phyloP scores from a whole-genome alignment of 2,888 invertebrate genomes.

The Bombylius discolor region DNA sequence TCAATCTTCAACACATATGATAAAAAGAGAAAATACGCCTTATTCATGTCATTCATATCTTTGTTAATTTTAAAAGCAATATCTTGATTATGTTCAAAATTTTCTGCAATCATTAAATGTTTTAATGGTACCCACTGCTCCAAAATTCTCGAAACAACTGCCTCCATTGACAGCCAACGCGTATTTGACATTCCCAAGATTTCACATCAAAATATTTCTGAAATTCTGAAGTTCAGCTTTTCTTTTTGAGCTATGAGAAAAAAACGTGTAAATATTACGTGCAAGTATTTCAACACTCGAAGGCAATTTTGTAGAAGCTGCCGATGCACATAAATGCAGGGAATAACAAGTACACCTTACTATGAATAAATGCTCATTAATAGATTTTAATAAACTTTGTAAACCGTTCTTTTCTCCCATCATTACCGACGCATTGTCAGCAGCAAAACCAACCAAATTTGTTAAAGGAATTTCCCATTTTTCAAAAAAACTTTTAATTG shows the following conservation, averaged over 20 bases:
- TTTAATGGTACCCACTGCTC: constrained; percentile 9
- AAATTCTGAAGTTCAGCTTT: constrained; percentile 6
- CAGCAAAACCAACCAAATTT: neutral
- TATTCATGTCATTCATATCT: no score
- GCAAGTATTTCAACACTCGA: no score
- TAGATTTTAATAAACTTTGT: neutral
- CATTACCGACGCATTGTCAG: no score
- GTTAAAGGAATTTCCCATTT: neutral
- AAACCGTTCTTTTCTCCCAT: neutral
- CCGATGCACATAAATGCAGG: constrained; percentile 4
- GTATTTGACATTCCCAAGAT: constrained; percentile 10
- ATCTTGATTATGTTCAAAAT: neutral
- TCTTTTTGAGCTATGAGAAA: constrained; percentile 3
- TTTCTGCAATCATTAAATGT: neutral
- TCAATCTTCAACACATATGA: no score
- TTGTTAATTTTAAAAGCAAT: no score
- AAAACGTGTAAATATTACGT: constrained; percentile 2
- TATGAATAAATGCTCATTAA: neutral
- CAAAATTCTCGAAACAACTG: constrained; percentile 10
- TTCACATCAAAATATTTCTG: constrained; percentile 10
- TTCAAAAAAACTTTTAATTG: no score
- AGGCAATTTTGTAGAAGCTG: constrained; percentile 1
- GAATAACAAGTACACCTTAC: constrained; percentile 7
- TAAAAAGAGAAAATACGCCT: no score
- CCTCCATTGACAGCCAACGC: constrained; percentile 12